A percentile compares a stretch with the other conserved stretches of the same genome.
phyloP scores from a whole-genome alignment of 2,113 vertebrate species.

The Stictonetta naevosa region DNA sequence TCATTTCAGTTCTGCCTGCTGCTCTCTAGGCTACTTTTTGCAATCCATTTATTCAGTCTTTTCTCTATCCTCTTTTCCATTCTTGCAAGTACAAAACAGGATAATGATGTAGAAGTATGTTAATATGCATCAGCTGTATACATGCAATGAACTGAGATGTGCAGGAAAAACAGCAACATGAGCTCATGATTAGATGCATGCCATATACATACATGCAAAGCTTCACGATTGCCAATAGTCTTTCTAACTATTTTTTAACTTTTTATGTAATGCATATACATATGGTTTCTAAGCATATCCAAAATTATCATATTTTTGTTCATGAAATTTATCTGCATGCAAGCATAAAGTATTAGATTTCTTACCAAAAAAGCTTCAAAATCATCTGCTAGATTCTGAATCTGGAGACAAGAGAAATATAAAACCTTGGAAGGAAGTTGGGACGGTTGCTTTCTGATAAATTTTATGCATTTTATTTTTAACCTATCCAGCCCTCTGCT shows the following conservation, averaged over 20 bases:
- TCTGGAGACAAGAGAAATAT: not conserved
- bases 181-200: not conserved
- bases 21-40: not conserved
- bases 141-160: not conserved
- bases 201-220: not conserved
- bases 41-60: not conserved
- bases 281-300: not conserved
- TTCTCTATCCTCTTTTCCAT: not conserved
- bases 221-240: not conserved
- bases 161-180: not conserved
- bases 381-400: not conserved
- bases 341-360: not conserved
- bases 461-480: constrained; percentile 18
- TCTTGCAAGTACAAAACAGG: not conserved
- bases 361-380: not conserved
- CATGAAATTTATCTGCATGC: not conserved
- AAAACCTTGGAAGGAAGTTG: not conserved
- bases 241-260: constrained; percentile 2
- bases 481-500: not conserved
- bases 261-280: not conserved
- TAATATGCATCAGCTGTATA: not conserved
- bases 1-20: not conserved
- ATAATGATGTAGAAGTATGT: not conserved
- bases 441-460: not conserved
- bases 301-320: constrained; percentile 13